These are phyloP conservation scores for Petrolisthes cinctipes DNA, from an alignment of 2,888 invertebrate species.

Conservation along the genomic window DNA sequence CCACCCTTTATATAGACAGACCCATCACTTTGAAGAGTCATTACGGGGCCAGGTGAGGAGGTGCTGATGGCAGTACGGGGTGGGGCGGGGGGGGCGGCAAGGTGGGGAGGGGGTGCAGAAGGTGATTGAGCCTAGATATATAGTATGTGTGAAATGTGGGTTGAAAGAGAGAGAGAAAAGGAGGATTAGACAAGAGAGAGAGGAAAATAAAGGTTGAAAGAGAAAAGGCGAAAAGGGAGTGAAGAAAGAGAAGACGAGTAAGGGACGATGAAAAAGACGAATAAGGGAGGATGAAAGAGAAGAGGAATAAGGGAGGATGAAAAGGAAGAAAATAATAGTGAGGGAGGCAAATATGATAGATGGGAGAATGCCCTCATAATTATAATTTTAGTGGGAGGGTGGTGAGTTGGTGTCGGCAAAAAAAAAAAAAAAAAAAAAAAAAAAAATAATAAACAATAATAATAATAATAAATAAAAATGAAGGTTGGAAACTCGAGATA, in stretches of 20 bases:
- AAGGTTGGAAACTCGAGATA: no score
- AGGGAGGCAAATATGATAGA: not conserved
- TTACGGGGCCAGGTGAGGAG: constrained; percentile 9
- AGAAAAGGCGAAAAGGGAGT: not conserved
- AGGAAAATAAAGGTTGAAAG: not conserved
- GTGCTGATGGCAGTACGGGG: not conserved
- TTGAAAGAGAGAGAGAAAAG: constrained; percentile 14
- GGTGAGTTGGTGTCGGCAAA: not conserved
- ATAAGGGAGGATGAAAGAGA: no score
- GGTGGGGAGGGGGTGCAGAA: not conserved
- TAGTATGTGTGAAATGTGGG: not conserved
- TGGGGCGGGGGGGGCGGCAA: not conserved
- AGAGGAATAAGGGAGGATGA: no score
- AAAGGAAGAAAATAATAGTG: no score
- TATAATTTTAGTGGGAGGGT: no score
- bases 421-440: no score
- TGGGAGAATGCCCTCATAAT: no score
- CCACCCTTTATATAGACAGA: constrained; percentile 20
- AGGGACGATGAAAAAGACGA: no score
- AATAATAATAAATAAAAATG: no score
- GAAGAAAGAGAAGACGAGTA: not conserved
- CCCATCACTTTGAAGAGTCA: constrained; percentile 26
- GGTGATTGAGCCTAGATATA: constrained; percentile 3
- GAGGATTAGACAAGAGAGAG: constrained; percentile 2
- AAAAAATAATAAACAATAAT: no score